Conservation (phyloP, 2,888 invertebrate genomes). For the Octonoba sinensis region DNA sequence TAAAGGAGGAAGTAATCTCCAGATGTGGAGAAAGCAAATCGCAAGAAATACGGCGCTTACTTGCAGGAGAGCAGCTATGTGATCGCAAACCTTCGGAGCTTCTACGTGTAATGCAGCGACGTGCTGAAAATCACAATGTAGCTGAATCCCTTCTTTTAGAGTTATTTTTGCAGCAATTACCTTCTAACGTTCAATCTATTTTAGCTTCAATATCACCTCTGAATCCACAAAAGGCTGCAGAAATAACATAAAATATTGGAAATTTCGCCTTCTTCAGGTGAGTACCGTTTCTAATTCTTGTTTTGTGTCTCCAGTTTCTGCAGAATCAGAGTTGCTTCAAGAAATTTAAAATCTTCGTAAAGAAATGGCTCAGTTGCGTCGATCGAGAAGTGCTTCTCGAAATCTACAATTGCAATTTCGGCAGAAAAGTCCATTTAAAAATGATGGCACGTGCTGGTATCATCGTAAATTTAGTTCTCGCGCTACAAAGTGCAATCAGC, state of each 20-base stretch:
- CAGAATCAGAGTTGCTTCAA: not conserved
- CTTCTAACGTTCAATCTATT: not conserved
- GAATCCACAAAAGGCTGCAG: conserved; percentile 8
- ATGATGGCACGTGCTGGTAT: conserved; percentile 27
- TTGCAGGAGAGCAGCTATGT: not conserved
- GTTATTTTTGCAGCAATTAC: conserved; percentile 23
- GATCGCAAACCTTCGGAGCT: conserved; percentile 2
- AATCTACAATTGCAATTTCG: not conserved
- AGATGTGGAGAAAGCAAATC: not conserved
- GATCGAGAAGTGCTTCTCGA: not conserved
- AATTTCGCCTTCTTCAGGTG: not conserved
- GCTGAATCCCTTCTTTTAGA: conserved; percentile 8
- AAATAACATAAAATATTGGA: conserved; percentile 26
- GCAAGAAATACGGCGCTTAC: not conserved
- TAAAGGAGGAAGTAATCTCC: conserved; percentile 7
- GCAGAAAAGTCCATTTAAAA: not conserved
- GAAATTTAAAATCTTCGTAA: not conserved
- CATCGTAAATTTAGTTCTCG: conserved; percentile 49
- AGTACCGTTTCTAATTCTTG: not conserved
- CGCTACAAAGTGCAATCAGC: conserved; percentile 41
- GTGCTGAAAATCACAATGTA: not conserved
- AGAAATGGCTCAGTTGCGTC: not conserved
- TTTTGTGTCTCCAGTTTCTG: not conserved
- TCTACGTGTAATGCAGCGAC: not conserved
- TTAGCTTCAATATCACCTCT: conserved; percentile 1